Conservation (phyloP, 2,888 invertebrate species). For the Temnothorax rugatulus region DNA sequence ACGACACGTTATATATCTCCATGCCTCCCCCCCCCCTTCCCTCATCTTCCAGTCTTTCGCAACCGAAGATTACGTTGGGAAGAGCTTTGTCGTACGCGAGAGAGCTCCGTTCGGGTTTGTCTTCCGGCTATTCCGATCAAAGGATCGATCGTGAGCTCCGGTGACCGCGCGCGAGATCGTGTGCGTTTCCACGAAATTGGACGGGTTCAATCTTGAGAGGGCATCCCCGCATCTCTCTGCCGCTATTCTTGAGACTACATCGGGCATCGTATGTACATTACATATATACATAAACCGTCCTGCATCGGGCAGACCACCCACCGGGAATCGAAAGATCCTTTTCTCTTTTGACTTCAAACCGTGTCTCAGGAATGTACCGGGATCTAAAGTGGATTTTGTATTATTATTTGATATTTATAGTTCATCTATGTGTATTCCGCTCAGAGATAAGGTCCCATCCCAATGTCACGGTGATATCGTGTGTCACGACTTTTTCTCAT, state of each 20-base stretch:
- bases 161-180: slow-evolving; percentile 37
- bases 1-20: slow-evolving; percentile 1
- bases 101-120: slow-evolving; percentile 43
- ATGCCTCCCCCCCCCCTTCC: background rate
- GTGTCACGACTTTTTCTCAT: too few relatives aligned
- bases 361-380: background rate
- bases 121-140: slow-evolving; percentile 55
- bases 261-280: background rate
- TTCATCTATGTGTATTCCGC: background rate
- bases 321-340: slow-evolving; percentile 31
- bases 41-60: background rate
- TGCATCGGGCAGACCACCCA: slow-evolving; percentile 19
- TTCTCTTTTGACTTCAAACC: background rate
- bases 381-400: background rate
- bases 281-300: slow-evolving; percentile 21
- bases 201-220: slow-evolving; percentile 50
- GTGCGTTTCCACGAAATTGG: slow-evolving; percentile 52
- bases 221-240: background rate
- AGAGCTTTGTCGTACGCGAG: slow-evolving; percentile 48
- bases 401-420: slow-evolving; percentile 27
- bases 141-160: slow-evolving; percentile 18
- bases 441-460: slow-evolving; percentile 6
- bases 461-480: background rate
- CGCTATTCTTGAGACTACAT: slow-evolving; percentile 25
- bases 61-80: slow-evolving; percentile 41